These are phyloP conservation scores for Noctuana brunneofusca DNA, from an alignment of 2,888 invertebrate species.

Conservation along the genomic window DNA sequence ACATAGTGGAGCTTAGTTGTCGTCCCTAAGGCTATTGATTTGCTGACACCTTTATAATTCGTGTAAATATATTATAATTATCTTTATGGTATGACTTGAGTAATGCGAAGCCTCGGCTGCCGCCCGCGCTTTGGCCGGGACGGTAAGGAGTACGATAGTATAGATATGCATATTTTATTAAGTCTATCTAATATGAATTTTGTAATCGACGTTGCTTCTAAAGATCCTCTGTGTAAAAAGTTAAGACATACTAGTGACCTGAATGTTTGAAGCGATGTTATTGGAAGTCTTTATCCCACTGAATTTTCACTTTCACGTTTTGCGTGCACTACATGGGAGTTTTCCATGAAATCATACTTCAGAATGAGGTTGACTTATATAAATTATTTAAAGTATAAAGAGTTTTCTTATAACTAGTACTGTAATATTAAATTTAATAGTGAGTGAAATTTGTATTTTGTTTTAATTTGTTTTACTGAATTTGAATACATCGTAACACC, in stretches of 20 bases:
- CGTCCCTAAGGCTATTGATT: slow-evolving; percentile 78
- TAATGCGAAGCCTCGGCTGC: slow-evolving; percentile 45
- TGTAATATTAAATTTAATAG: slow-evolving; percentile 82
- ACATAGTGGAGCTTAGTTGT: slow-evolving; percentile 80
- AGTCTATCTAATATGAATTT: slow-evolving; percentile 81
- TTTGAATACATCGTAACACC: slow-evolving; percentile 82
- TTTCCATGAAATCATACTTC: slow-evolving; percentile 70
- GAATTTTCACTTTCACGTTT: slow-evolving; percentile 79
- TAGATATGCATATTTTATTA: slow-evolving; percentile 82
- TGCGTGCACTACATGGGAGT: slow-evolving; percentile 78
- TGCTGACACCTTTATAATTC: slow-evolving; percentile 79
- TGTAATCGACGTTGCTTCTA: slow-evolving; percentile 82
- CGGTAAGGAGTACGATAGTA: slow-evolving; percentile 68
- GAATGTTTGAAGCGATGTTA: slow-evolving; percentile 79
- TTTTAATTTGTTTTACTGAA: slow-evolving; percentile 82
- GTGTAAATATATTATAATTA: slow-evolving; percentile 81
- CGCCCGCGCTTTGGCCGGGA: slow-evolving; percentile 43
- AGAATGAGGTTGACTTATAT: slow-evolving; percentile 78
- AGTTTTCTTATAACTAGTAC: slow-evolving; percentile 79
- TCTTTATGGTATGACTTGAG: slow-evolving; percentile 75
- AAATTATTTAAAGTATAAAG: slow-evolving; percentile 78
- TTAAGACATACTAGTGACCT: slow-evolving; percentile 83
- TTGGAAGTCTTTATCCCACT: slow-evolving; percentile 74
- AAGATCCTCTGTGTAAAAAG: slow-evolving; percentile 81
- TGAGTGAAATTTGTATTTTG: slow-evolving; percentile 82